Evolutionary conservation across 2,797 vertebrate species (phyloP).

Genomic region (Peromyscus aztecus): DNA sequence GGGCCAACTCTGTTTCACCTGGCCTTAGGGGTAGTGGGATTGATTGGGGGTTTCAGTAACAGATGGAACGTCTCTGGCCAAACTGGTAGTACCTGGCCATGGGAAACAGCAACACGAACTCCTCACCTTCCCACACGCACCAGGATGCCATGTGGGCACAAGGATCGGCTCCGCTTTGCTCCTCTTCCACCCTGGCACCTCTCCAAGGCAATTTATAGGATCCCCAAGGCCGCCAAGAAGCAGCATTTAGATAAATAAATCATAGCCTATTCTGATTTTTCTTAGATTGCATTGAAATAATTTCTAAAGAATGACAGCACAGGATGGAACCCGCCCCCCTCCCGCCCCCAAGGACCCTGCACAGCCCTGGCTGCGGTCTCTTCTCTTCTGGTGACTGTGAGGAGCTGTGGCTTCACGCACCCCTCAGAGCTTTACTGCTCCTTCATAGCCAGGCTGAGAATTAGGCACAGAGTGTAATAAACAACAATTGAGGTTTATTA

Average conservation of each 20-base stretch:
- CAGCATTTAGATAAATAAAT: conserved; percentile 33
- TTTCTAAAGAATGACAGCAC: background rate
- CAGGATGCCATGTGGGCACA: background rate
- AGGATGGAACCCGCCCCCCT: too few relatives aligned
- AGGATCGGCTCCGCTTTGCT: background rate
- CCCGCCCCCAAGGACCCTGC: too few relatives aligned
- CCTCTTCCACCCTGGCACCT: background rate
- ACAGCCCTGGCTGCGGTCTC: background rate
- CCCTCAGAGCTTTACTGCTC: background rate
- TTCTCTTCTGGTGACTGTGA: background rate
- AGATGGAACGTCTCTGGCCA: background rate
- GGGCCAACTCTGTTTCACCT: background rate
- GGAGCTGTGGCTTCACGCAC: background rate
- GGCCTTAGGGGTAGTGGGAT: background rate
- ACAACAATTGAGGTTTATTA: background rate
- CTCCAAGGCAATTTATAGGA: background rate
- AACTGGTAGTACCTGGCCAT: background rate
- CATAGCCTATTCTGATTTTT: background rate
- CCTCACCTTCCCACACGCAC: background rate
- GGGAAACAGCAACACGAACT: background rate
- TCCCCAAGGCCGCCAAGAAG: background rate
- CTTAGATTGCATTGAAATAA: background rate
- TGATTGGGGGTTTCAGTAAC: background rate
- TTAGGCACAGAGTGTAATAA: background rate
- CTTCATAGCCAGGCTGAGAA: background rate